Base-by-base conservation (phyloP, 2,113 vertebrate genomes). In the Passerina amoena region DNA sequence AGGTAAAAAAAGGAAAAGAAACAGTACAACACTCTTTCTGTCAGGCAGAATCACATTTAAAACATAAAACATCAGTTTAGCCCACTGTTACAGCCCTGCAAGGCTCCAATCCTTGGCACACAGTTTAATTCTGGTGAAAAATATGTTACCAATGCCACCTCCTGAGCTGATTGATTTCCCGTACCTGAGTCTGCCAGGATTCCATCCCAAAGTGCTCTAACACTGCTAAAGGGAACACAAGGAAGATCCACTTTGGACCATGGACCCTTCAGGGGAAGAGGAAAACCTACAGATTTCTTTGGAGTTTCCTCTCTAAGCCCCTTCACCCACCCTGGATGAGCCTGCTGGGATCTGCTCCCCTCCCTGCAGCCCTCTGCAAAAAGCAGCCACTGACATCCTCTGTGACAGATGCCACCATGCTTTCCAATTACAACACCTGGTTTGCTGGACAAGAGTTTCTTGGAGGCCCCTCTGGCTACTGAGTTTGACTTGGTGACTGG, bases 371-470 rank as follows among this genome's bases (percentile, higher is more conserved):
- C 42, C 70, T 40, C 12, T 10, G 24, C 27, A 59, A 24, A 68
- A 66, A 31, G 8, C 42, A 24, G 1, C 4, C 69, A 10, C 9
- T 10, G 25, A 24, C 15, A 14, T 0, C 21, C 5, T 0, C 22
- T 1, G 1, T 2, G 35, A 7, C 40, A 78, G 25, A 28, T 11
- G 27, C 6, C 60, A 61, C 0, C 3, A 0, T 8, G 25, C 12
- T 20, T 45, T 13, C 4, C 3, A 50, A 38, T 9, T 3, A 7
- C 37, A 70, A 31, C 21, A 28, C 17, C 21, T 21, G 8, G 2
- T 8, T 20, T 47, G 30, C 35, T 9, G 27, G n/a, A 19, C 19
- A 44, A 25, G 33, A 51, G 11, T 30, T 38, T n/a, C 51, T 50
- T 37, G 16, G 33, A 7, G 25, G 31, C 38, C 73, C 25, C 4